Conservation (phyloP, 1,140 invertebrate genomes). For the Batillaria attramentaria region DNA sequence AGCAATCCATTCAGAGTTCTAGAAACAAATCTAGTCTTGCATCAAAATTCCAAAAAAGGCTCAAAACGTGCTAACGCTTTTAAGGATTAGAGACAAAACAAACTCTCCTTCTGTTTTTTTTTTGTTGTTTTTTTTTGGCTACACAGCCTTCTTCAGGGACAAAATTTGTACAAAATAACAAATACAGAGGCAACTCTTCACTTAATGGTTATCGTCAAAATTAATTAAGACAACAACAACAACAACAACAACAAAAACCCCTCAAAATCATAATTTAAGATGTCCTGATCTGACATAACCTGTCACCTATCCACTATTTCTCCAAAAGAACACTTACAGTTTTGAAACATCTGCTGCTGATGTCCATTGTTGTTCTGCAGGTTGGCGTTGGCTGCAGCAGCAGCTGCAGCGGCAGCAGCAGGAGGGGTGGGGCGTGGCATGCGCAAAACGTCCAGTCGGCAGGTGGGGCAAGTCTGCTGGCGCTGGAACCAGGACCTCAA, state of each 20-base stretch:
- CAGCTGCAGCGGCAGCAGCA: slow-evolving; percentile 44
- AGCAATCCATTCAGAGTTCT: too few species aligned
- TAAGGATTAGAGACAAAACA: too few species aligned
- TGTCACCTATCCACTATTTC: background rate
- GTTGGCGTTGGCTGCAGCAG: slow-evolving; percentile 39
- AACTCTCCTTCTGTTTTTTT: too few species aligned
- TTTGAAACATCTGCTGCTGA: slow-evolving; percentile 35
- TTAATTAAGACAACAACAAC: too few species aligned
- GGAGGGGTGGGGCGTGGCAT: slow-evolving; percentile 53
- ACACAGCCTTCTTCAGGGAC: background rate
- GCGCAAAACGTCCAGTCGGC: slow-evolving; percentile 94
- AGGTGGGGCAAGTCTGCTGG: slow-evolving; percentile 99
- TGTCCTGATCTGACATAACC: background rate
- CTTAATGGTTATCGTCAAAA: too few species aligned
- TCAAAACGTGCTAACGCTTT: too few species aligned
- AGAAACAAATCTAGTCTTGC: too few species aligned
- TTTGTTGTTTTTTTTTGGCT: background rate
- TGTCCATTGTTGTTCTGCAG: slow-evolving; percentile 12
- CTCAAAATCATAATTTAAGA: background rate
- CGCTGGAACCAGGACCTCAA: slow-evolving; percentile 99
- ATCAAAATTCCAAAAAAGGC: too few species aligned
- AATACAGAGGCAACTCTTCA: too few species aligned
- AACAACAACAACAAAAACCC: too few species aligned
- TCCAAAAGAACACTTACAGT: slow-evolving; percentile 26
- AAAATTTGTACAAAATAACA: background rate